Conservation (phyloP, 2,888 invertebrate genomes). For the Craniophora ligustri region DNA sequence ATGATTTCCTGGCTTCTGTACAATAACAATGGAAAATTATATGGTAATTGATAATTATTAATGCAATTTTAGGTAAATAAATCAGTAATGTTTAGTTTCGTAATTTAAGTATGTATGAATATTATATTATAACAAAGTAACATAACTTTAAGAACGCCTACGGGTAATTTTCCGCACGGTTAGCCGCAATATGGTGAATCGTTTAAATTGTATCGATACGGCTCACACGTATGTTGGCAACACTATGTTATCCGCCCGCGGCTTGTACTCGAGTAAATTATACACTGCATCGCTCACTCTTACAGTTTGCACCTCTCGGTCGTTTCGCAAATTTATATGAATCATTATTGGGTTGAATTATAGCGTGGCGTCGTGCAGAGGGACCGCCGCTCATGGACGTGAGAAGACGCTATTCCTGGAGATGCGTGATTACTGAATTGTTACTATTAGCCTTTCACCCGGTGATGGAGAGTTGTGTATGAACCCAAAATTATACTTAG, state of each 20-base stretch:
- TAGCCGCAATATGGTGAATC: conserved; percentile 22
- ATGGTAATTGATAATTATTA: background rate
- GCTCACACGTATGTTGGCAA: conserved; percentile 46
- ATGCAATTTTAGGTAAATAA: background rate
- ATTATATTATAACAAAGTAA: conserved; percentile 21
- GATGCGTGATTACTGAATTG: conserved; percentile 52
- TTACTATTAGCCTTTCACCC: conserved; percentile 52
- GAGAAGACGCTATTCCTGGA: conserved; percentile 58
- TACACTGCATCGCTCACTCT: conserved; percentile 73
- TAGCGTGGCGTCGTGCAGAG: conserved; percentile 70
- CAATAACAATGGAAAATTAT: conserved; percentile 20
- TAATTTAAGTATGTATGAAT: background rate
- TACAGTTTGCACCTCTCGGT: conserved; percentile 80
- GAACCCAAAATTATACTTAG: conserved; percentile 43
- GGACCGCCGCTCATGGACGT: conserved; percentile 60
- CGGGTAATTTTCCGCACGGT: too few species aligned
- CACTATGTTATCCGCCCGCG: conserved; percentile 70
- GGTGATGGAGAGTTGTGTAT: conserved; percentile 27
- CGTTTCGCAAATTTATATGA: conserved; percentile 82
- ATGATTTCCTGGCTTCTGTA: conserved; percentile 7
- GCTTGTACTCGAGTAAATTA: conserved; percentile 75
- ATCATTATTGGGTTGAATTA: conserved; percentile 81
- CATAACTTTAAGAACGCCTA: conserved; percentile 10
- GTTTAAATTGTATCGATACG: conserved; percentile 55
- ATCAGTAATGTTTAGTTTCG: background rate